Evolutionary conservation across 2,797 vertebrate genomes (phyloP).

Genomic region (Clarias platycephalus): DNA sequence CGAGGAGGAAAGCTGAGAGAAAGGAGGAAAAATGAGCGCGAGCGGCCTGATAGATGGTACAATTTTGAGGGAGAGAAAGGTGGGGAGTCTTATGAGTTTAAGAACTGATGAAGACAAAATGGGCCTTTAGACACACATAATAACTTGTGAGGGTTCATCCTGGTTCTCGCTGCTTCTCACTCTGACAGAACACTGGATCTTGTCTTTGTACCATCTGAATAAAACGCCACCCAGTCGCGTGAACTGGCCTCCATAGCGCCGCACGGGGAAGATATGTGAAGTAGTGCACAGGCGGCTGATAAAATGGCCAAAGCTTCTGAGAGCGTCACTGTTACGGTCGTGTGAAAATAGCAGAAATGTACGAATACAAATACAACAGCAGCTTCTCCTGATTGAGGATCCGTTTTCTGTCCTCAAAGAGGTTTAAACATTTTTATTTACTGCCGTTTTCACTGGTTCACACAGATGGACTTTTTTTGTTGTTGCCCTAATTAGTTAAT

Average conservation of each 20-base stretch:
- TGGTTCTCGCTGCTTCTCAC: conserved; percentile 60
- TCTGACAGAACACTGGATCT: conserved; percentile 30
- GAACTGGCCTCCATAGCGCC: background rate
- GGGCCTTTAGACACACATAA: conserved; percentile 68
- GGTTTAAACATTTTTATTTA: conserved; percentile 8
- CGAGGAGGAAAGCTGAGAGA: conserved; percentile 52
- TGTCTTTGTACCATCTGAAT: conserved; percentile 19
- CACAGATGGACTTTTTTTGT: background rate
- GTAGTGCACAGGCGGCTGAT: background rate
- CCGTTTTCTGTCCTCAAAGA: background rate
- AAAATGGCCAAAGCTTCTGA: background rate
- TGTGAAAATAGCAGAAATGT: background rate
- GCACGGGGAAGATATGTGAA: background rate
- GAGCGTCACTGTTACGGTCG: background rate
- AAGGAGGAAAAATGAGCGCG: conserved; percentile 46
- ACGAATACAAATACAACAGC: background rate
- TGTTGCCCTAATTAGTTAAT: background rate
- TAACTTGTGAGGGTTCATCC: conserved; percentile 70
- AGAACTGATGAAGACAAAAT: conserved; percentile 81
- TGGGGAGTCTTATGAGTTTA: conserved; percentile 78
- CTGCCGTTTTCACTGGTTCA: background rate
- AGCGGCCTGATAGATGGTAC: conserved; percentile 75
- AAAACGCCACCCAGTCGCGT: background rate
- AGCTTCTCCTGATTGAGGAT: background rate
- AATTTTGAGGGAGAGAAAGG: conserved; percentile 73